phyloP scores from a whole-genome alignment of 2,888 invertebrate genomes.

The Hypercompe scribonia region DNA sequence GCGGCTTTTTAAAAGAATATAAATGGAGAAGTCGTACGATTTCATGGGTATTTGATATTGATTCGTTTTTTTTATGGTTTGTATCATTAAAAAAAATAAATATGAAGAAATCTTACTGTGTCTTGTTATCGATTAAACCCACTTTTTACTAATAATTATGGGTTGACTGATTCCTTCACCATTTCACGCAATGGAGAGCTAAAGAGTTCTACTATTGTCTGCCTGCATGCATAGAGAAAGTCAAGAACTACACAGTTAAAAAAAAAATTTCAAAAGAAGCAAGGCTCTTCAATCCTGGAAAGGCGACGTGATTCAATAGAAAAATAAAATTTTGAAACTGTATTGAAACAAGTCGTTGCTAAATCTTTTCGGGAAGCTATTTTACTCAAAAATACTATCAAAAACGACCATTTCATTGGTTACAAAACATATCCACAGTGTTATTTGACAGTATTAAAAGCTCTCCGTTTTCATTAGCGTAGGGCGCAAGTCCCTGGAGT shows the following conservation, averaged over 20 bases:
- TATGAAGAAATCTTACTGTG: not conserved
- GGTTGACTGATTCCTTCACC: not conserved
- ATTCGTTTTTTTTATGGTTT: slow-evolving; percentile 21
- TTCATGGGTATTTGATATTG: slow-evolving; percentile 39
- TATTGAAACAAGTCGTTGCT: no score
- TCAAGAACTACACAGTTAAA: no score
- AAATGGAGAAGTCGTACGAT: slow-evolving; percentile 18
- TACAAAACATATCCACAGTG: slow-evolving; percentile 39
- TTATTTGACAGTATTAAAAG: slow-evolving; percentile 53
- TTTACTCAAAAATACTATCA: not conserved
- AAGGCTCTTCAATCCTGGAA: no score
- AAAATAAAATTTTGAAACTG: no score
- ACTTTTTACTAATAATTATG: no score
- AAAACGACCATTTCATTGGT: not conserved
- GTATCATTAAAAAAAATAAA: not conserved
- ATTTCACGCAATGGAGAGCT: no score
- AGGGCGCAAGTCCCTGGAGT: slow-evolving; percentile 70
- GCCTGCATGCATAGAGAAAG: no score
- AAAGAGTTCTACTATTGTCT: no score
- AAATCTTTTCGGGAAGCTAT: no score
- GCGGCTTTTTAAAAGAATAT: slow-evolving; percentile 60
- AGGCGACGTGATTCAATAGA: no score
- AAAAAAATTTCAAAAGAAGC: no score
- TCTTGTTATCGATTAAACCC: no score
- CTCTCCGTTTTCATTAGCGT: slow-evolving; percentile 71